Conservation (phyloP, 2,888 invertebrate genomes). For the Oconnorella tubifera region DNA sequence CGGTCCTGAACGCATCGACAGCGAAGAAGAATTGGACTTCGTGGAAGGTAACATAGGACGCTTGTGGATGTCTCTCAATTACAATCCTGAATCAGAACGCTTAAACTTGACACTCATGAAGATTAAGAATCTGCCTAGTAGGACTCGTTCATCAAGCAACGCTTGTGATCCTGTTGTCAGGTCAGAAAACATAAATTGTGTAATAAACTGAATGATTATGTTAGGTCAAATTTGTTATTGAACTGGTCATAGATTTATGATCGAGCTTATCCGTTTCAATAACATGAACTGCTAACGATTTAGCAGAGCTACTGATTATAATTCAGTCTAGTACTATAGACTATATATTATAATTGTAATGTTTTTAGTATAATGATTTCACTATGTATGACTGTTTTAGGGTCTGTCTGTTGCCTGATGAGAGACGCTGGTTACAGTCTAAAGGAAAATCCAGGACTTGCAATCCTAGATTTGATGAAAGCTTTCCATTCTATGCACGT, state of each 20-base stretch:
- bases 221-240: too few relatives aligned
- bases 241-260: too few relatives aligned
- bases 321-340: neutral
- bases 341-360: too few relatives aligned
- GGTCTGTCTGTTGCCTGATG: constrained; percentile 73
- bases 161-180: constrained; percentile 75
- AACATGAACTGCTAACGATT: neutral
- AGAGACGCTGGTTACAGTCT: constrained; percentile 72
- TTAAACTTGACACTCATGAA: constrained; percentile 70
- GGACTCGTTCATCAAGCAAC: constrained; percentile 66
- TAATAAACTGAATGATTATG: too few relatives aligned
- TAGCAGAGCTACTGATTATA: neutral
- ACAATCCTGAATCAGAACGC: constrained; percentile 71
- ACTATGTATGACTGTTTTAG: too few relatives aligned
- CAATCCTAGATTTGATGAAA: constrained; percentile 76
- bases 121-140: constrained; percentile 72
- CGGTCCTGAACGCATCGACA: neutral
- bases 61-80: constrained; percentile 74
- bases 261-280: too few relatives aligned
- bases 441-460: constrained; percentile 76
- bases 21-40: constrained; percentile 6
- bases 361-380: too few relatives aligned
- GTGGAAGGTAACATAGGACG: constrained; percentile 59
- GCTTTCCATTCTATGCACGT: constrained; percentile 71
- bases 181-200: constrained; percentile 57